phyloP scores from a whole-genome alignment of 2,797 vertebrate species.

The Coccyzus lansbergi region DNA sequence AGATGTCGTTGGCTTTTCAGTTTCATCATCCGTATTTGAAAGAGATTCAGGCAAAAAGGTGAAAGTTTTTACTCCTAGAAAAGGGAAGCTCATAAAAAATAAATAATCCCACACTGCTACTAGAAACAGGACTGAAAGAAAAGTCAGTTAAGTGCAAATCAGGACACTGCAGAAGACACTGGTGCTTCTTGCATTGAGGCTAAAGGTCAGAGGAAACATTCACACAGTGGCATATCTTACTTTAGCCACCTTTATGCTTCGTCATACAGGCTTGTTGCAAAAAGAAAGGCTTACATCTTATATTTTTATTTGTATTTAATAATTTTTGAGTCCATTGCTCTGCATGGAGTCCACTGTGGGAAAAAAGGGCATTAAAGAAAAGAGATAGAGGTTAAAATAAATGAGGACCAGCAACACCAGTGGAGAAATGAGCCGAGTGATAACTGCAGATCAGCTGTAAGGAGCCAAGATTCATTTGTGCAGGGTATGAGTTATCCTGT shows the following conservation, averaged over 20 bases:
- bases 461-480: conserved; percentile 14
- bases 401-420: not conserved
- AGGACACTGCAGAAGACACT: not conserved
- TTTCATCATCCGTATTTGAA: not conserved
- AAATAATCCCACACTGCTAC: not conserved
- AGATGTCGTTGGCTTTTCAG: not conserved
- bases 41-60: not conserved
- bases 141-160: not conserved
- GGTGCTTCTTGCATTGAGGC: not conserved
- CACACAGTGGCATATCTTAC: not conserved
- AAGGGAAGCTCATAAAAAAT: not conserved
- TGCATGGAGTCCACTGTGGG: not conserved
- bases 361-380: not conserved
- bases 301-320: not conserved
- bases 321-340: not conserved
- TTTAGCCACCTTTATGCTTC: not conserved
- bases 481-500: conserved; percentile 18
- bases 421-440: not conserved
- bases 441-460: conserved; percentile 38
- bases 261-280: not conserved
- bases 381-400: conserved; percentile 43
- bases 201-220: not conserved
- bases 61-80: not conserved
- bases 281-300: not conserved
- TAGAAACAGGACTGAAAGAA: not conserved